Conservation (phyloP, 2,888 invertebrate genomes). For the Pachliopta kotzebuea region DNA sequence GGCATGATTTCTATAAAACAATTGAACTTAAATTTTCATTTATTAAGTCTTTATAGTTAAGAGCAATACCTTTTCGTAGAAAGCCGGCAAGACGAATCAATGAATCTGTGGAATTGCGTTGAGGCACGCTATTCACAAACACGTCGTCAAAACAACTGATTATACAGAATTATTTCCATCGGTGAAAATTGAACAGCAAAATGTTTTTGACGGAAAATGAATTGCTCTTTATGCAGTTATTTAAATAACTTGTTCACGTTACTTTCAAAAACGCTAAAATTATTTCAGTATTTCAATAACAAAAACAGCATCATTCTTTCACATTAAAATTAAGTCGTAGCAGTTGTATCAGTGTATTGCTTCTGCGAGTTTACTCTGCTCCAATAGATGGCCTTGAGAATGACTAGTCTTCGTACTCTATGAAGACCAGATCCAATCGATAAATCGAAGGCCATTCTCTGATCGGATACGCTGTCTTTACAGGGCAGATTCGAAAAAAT, state of each 20-base stretch:
- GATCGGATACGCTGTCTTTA: conserved; percentile 30
- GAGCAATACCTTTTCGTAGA: conserved; percentile 11
- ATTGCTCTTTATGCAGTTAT: background rate
- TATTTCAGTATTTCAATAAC: background rate
- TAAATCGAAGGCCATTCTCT: conserved; percentile 35
- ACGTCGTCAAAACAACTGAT: conserved; percentile 23
- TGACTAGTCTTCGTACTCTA: conserved; percentile 26
- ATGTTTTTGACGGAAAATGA: background rate
- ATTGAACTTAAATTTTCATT: background rate
- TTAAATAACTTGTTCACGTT: background rate
- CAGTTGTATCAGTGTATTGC: conserved; percentile 8
- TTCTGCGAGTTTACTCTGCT: background rate
- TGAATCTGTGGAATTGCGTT: conserved; percentile 20
- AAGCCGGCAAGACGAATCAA: conserved; percentile 20
- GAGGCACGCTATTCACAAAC: conserved; percentile 19
- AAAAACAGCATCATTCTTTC: background rate
- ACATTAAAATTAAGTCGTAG: background rate
- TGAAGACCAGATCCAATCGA: conserved; percentile 33
- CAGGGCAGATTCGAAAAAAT: background rate
- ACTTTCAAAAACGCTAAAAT: background rate
- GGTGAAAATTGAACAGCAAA: background rate
- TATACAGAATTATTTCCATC: conserved; percentile 10
- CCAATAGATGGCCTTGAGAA: conserved; percentile 24
- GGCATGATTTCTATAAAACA: too few species aligned
- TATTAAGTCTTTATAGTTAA: background rate